Conservation (phyloP, 2,888 invertebrate species). For the Malacosoma neustria region DNA sequence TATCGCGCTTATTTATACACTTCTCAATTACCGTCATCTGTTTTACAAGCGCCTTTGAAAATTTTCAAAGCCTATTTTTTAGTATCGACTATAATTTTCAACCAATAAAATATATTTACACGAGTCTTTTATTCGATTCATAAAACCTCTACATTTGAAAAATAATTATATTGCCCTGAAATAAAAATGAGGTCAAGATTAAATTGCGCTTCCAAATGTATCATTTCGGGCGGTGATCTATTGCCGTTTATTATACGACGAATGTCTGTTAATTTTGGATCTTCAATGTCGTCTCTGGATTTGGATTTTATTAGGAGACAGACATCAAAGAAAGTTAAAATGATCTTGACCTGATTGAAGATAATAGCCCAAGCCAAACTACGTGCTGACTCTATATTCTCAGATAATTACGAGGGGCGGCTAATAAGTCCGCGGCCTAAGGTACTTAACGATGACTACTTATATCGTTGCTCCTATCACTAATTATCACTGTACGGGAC, state of each 20-base stretch:
- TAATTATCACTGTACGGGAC: too few relatives aligned
- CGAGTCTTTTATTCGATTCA: conserved; percentile 1
- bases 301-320: neutral
- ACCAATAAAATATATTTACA: neutral
- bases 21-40: too few relatives aligned
- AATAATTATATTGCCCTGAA: conserved; percentile 29
- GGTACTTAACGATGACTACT: too few relatives aligned
- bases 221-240: conserved; percentile 30
- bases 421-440: too few relatives aligned
- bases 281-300: neutral
- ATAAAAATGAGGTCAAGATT: conserved; percentile 57
- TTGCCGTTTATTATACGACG: conserved; percentile 10
- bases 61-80: too few relatives aligned
- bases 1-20: too few relatives aligned
- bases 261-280: neutral
- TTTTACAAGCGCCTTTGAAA: too few relatives aligned
- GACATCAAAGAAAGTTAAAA: neutral
- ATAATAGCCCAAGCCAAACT: neutral
- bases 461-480: too few relatives aligned
- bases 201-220: conserved; percentile 17
- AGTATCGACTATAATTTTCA: neutral
- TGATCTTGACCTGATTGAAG: neutral
- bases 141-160: conserved; percentile 14
- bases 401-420: too few relatives aligned
- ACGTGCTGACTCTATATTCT: too few relatives aligned